Percentiles rank a stretch among this genome's conserved stretches.
These are phyloP conservation scores for Crioceris asparagi DNA, from an alignment of 2,888 invertebrate species.

Conservation along the genomic window DNA sequence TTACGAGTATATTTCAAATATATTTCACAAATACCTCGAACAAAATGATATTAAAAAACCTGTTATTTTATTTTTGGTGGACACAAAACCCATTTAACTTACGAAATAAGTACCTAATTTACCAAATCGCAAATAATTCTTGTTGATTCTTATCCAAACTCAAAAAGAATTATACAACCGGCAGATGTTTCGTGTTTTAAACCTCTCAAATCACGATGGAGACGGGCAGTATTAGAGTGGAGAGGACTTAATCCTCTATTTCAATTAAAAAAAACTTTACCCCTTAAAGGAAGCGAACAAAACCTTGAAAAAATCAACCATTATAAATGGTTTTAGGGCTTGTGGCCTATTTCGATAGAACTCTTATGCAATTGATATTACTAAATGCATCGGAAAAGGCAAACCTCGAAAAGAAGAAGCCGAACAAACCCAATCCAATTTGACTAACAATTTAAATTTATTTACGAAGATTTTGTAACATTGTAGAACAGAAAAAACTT, in stretches of 20 bases:
- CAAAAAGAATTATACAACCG: slow-evolving; percentile 14
- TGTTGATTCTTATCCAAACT: slow-evolving; percentile 14
- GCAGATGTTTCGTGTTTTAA: slow-evolving; percentile 13
- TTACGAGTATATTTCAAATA: slow-evolving; percentile 23
- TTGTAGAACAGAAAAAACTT: too few species aligned
- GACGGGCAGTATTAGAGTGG: slow-evolving; percentile 15
- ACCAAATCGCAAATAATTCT: slow-evolving; percentile 13
- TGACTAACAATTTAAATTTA: too few species aligned
- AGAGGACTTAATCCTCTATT: slow-evolving; percentile 9
- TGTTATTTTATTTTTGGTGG: slow-evolving; percentile 24
- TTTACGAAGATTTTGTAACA: too few species aligned
- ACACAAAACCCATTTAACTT: slow-evolving; percentile 14
- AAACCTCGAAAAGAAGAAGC: too few species aligned
- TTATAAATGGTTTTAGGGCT: slow-evolving; percentile 18
- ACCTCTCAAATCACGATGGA: slow-evolving; percentile 11
- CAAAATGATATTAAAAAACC: slow-evolving; percentile 19
- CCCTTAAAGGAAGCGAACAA: slow-evolving; percentile 16
- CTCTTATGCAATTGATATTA: slow-evolving; percentile 14
- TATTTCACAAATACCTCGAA: slow-evolving; percentile 20
- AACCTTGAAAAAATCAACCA: slow-evolving; percentile 13
- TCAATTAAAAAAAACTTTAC: slow-evolving; percentile 13
- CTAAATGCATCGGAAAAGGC: slow-evolving; percentile 13
- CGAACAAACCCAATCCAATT: too few species aligned
- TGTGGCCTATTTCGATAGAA: slow-evolving; percentile 17
- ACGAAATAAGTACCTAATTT: slow-evolving; percentile 11